These are phyloP conservation scores for Rousettus madagascariensis DNA, from an alignment of 2,797 vertebrate genomes.

Conservation along the genomic window DNA sequence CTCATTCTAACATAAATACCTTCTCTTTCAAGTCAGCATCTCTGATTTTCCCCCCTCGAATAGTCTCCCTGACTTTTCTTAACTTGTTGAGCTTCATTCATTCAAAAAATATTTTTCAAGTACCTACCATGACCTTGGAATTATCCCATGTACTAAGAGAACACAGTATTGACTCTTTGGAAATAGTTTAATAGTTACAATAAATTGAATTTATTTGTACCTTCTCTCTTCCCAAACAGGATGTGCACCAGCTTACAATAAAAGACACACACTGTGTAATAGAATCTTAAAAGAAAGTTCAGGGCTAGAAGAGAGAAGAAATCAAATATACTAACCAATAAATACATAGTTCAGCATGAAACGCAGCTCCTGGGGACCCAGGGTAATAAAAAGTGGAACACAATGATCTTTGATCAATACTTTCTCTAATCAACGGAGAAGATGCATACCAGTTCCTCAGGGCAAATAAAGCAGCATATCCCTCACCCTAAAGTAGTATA, in stretches of 20 bases:
- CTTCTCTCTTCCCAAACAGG: background rate
- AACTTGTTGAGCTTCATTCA: background rate
- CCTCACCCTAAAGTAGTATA: background rate
- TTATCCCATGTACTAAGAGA: background rate
- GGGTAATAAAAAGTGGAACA: background rate
- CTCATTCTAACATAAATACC: background rate
- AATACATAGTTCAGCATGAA: background rate
- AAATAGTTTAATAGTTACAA: conserved; percentile 36
- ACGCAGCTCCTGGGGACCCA: background rate
- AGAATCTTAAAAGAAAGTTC: conserved; percentile 22
- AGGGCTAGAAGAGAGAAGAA: background rate
- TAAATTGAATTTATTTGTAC: conserved; percentile 34
- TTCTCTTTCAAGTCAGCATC: conserved; percentile 20
- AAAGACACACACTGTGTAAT: background rate
- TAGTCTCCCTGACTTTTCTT: conserved; percentile 13
- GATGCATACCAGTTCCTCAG: background rate
- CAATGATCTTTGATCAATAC: background rate
- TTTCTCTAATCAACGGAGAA: conserved; percentile 33
- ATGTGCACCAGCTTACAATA: background rate
- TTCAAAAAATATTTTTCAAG: conserved; percentile 9
- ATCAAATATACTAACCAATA: background rate
- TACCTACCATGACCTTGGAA: background rate
- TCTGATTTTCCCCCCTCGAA: conserved; percentile 26
- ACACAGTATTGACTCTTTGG: background rate
- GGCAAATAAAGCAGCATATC: background rate